Evolutionary conservation across 2,888 invertebrate species (phyloP), one percentile per base, ranked within the genome.

Genomic region (Xanthorhoe designata): DNA sequence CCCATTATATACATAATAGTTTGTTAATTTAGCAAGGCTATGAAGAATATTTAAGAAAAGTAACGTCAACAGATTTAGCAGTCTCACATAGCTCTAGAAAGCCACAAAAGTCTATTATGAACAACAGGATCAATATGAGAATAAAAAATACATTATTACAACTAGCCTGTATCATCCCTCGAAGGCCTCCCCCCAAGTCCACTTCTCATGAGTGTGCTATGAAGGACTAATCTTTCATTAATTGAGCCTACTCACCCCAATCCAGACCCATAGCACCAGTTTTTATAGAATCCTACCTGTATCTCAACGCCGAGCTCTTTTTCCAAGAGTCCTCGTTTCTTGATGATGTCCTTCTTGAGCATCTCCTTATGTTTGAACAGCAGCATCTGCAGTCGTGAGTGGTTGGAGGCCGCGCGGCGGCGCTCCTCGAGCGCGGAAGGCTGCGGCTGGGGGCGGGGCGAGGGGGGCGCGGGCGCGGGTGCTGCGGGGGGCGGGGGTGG

Each of bases 281-380:
- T 58, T 50, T 58, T 32, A 18, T 29, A 24, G 15, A 51, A 61
- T 38, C 60, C 49, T 70, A 96, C 96, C 95, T 98, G 97, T 83
- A 99, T 98, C 85, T 98, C 97, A 71, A 96, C 96, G 79, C 98
- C 97, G 65, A 99, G 94, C 85, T 98, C 98, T 78, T 97, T 97
- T 83, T 98, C 98, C 63, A 99, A 95, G 15, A 98, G 90, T 0
- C 97, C 97, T 74, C 99, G 94, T 84, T 98, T 98, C 80, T 98
- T 97, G 70, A 98, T 95, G 72, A 99, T 99, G 80, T 98, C 98
- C 82, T 98, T 98, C 87, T 98, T 98, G 55, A 99, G 95, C 76
- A 97, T 93, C 86, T 98, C 98, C 83, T 98, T 98, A 79, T 98
- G 98, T 77, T 97, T 96, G 86, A 96, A 96, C 19, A 98, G 94